phyloP scores from a whole-genome alignment of 1,140 invertebrate species.

The Heliconius hewitsoni region DNA sequence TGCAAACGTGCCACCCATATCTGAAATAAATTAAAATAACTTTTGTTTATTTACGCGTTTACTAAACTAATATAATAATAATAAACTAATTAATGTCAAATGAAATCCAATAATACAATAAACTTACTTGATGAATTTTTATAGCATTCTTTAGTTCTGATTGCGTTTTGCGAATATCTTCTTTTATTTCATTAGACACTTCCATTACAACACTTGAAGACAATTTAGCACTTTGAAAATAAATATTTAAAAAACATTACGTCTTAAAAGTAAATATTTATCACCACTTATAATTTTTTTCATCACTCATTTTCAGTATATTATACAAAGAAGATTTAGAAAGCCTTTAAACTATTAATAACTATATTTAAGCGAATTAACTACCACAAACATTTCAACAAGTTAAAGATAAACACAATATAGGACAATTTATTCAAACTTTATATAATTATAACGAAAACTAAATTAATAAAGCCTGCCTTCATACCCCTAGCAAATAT shows the following conservation, averaged over 20 bases:
- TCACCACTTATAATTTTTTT: conserved; percentile 1
- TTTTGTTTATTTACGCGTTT: conserved; percentile 7
- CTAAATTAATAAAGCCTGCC: not conserved
- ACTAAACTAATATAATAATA: not conserved
- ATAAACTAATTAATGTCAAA: not conserved
- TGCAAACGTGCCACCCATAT: conserved; percentile 82
- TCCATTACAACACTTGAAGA: conserved; percentile 74
- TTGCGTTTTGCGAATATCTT: conserved; percentile 84
- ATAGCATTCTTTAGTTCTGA: conserved; percentile 85
- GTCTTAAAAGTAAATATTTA: not conserved
- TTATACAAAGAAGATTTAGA: not conserved
- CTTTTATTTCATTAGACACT: conserved; percentile 84
- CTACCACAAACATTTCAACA: not conserved
- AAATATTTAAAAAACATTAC: conserved; percentile 2
- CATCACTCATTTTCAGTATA: not conserved
- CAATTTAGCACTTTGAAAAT: not conserved
- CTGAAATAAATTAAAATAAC: conserved; percentile 65
- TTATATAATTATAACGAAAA: not conserved
- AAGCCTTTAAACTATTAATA: not conserved
- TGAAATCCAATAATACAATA: not conserved
- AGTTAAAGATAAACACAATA: not conserved
- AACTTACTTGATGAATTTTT: conserved; percentile 84
- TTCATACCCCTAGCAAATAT: not conserved
- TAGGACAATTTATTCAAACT: not conserved
- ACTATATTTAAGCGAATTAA: not conserved